Evolutionary conservation across 2,888 invertebrate genomes (phyloP).

Genomic region (Tenthredo distinguenda): DNA sequence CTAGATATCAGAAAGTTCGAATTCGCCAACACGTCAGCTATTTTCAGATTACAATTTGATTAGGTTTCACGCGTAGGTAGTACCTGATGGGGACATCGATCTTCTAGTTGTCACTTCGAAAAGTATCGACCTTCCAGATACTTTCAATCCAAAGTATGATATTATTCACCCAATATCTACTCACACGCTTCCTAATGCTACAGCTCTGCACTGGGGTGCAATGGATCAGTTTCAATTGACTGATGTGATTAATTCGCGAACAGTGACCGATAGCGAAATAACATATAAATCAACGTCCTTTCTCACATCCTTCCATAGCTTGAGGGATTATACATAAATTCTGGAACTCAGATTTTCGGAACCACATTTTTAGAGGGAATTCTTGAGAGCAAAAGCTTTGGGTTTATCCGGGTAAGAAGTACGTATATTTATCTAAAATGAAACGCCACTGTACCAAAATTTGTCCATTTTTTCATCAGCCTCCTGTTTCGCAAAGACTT

Average conservation of each 20-base stretch:
- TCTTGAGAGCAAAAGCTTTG: no score
- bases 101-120: slow-evolving; percentile 34
- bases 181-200: neutral
- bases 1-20: slow-evolving; percentile 16
- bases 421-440: no score
- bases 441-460: no score
- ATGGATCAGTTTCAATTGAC: neutral
- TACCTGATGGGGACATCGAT: slow-evolving; percentile 19
- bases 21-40: slow-evolving; percentile 18
- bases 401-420: neutral
- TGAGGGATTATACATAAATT: neutral
- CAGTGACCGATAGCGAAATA: slow-evolving; percentile 37
- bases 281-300: neutral
- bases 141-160: neutral
- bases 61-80: slow-evolving; percentile 6
- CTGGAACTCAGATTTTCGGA: neutral
- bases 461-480: no score
- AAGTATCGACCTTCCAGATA: slow-evolving; percentile 29
- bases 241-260: slow-evolving; percentile 3
- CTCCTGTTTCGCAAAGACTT: no score
- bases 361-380: neutral
- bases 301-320: neutral
- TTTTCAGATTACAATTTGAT: slow-evolving; percentile 48
- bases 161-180: slow-evolving; percentile 15
- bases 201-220: slow-evolving; percentile 1